These are phyloP conservation scores for Callopanchax toddi DNA, from an alignment of 2,113 vertebrate species.

Conservation along the genomic window DNA sequence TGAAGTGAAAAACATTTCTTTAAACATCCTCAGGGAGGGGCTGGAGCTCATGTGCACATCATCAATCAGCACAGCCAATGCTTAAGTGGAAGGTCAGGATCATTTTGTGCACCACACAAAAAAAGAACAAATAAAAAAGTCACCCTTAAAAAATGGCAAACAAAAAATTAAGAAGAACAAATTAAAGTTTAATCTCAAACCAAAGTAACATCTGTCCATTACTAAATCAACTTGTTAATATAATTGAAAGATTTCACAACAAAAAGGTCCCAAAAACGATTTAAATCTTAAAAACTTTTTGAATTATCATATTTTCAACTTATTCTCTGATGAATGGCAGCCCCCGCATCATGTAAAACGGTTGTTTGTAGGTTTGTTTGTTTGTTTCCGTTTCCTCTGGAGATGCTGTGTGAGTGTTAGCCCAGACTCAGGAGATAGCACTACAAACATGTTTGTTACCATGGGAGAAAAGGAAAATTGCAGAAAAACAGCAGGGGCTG, in stretches of 20 bases:
- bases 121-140: neutral
- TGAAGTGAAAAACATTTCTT: slow-evolving; percentile 27
- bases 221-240: too few relatives aligned
- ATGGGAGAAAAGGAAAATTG: slow-evolving; percentile 19
- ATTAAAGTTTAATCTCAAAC: neutral
- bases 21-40: slow-evolving; percentile 21
- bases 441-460: slow-evolving; percentile 45
- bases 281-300: too few relatives aligned
- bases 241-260: too few relatives aligned
- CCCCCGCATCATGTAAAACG: neutral
- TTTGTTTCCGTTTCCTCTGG: slow-evolving; percentile 20
- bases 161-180: neutral
- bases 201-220: neutral
- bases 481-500: slow-evolving; percentile 58
- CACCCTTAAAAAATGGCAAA: neutral
- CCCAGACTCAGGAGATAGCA: slow-evolving; percentile 53
- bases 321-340: neutral
- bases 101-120: slow-evolving; percentile 1
- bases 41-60: slow-evolving; percentile 7
- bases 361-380: too few relatives aligned
- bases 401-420: slow-evolving; percentile 35
- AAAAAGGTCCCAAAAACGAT: too few relatives aligned
- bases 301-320: neutral
- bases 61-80: slow-evolving; percentile 11
- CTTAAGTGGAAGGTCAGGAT: slow-evolving; percentile 33